Evolutionary conservation across 1,140 invertebrate genomes (phyloP).

Genomic region (Yoshiicerus persimilis): DNA sequence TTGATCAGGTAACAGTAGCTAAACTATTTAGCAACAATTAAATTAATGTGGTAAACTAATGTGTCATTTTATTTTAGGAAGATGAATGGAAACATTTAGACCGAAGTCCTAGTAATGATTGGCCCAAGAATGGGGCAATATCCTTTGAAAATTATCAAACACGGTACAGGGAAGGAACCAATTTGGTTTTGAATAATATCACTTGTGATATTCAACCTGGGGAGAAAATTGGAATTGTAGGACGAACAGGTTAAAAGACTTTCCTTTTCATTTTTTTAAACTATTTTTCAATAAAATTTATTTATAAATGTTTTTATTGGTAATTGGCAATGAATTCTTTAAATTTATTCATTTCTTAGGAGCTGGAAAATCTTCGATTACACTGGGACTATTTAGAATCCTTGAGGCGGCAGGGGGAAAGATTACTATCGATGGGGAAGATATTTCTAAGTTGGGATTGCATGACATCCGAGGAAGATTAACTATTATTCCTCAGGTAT

Average conservation of each 20-base stretch:
- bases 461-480: constrained; percentile 62
- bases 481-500: constrained; percentile 69
- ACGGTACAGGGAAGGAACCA: constrained; percentile 53
- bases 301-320: no score
- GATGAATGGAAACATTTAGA: neutral
- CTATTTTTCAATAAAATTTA: no score
- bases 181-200: constrained; percentile 56
- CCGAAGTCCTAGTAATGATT: neutral
- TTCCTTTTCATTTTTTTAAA: no score
- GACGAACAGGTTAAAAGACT: no score
- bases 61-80: neutral
- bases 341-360: constrained; percentile 58
- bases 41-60: neutral
- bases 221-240: no score
- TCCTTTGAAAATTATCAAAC: constrained; percentile 54
- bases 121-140: constrained; percentile 53
- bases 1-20: constrained; percentile 53
- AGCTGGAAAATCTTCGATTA: constrained; percentile 60
- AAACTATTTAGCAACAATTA: constrained; percentile 48
- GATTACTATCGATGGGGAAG: no score
- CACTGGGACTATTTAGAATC: constrained; percentile 41
- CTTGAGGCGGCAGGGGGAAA: neutral
- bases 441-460: constrained; percentile 46
- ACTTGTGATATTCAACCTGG: no score
- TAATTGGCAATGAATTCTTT: constrained; percentile 58